These are phyloP conservation scores for Nomada fucata DNA, from an alignment of 2,888 invertebrate species.

Conservation along the genomic window DNA sequence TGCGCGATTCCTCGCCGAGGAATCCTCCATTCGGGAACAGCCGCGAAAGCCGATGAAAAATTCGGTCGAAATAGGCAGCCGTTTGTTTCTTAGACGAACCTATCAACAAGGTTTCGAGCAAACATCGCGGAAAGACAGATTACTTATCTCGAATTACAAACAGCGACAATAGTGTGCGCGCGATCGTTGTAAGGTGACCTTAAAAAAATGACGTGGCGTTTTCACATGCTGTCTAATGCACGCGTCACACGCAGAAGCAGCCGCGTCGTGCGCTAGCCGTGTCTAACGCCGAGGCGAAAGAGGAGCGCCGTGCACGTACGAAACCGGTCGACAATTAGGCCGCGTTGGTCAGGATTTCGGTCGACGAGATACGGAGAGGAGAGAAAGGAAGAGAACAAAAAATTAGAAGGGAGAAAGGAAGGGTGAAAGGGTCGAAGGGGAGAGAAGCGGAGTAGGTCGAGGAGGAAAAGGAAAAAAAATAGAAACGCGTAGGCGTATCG, in stretches of 20 bases:
- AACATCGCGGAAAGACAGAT: constrained; percentile 72
- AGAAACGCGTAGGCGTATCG: constrained; percentile 77
- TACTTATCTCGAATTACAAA: constrained; percentile 72
- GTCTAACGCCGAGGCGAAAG: neutral
- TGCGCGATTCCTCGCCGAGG: neutral
- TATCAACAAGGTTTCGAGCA: constrained; percentile 68
- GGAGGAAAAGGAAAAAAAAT: constrained; percentile 58
- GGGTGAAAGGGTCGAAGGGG: neutral
- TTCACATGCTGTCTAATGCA: constrained; percentile 18
- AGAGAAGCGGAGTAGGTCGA: constrained; percentile 28
- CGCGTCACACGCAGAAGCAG: neutral
- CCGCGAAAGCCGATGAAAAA: constrained; percentile 27
- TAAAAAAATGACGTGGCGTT: constrained; percentile 65
- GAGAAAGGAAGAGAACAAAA: neutral
- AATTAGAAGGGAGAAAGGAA: constrained; percentile 2
- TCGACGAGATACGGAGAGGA: neutral
- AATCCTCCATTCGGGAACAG: neutral
- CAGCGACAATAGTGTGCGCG: constrained; percentile 62
- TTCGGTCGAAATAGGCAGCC: constrained; percentile 35
- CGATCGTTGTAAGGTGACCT: constrained; percentile 61
- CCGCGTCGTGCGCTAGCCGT: constrained; percentile 8
- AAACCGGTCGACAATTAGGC: constrained; percentile 11
- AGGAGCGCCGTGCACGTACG: constrained; percentile 1
- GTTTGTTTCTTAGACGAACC: constrained; percentile 52
- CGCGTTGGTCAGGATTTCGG: constrained; percentile 15